Base-by-base conservation (phyloP, 2,797 vertebrate species). In the Halcyon chelicuti region DNA sequence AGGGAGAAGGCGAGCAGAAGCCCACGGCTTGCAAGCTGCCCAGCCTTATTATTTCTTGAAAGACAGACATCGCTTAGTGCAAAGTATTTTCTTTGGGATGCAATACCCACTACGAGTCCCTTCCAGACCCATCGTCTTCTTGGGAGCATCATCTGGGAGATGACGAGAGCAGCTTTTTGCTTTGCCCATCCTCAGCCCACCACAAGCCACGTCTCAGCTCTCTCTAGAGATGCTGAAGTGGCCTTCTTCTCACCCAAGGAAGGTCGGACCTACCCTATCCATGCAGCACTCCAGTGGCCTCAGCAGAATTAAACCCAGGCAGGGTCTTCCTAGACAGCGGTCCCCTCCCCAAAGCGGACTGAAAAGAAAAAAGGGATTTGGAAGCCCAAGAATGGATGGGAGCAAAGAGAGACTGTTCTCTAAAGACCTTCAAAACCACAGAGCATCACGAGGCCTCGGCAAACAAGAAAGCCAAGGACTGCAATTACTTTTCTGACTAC, bases 41-140 rank as follows among this genome's bases (percentile, higher is more conserved):
- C 77, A 83, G 94, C 55, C 84, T 86, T 72, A 87, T 93, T 95
- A 84, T 86, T 88, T 58, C 82, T 78, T 79, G 65, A 86, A 96
- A 96, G 60, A 85, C 76, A 93, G 80, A 86, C 55, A 68, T 93
- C 67, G 67, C 58, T 52, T 28, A 14, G 6, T 31, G 29, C 72
- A 78, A 94, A 90, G 20, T 62, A 81, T 92, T 91, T 86, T 49
- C 66, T 42, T 55, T 73, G 62, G n/a, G 39, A 74, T 10, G 8
- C 40, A 65, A 4, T 16, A 40, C 42, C 49, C 44, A 33, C 2
- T 5, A n/a, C 10, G 19, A 91, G 49, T 12, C 28, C 51, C 42
- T 84, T 68, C 47, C 3, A 8, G 60, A 65, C 19, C 40, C 35
- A 9, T 33, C 4, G 1, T 47, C 60, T 39, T 86, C 82, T 66